phyloP scores from a whole-genome alignment of 2,113 vertebrate species.

The Piaya cayana region DNA sequence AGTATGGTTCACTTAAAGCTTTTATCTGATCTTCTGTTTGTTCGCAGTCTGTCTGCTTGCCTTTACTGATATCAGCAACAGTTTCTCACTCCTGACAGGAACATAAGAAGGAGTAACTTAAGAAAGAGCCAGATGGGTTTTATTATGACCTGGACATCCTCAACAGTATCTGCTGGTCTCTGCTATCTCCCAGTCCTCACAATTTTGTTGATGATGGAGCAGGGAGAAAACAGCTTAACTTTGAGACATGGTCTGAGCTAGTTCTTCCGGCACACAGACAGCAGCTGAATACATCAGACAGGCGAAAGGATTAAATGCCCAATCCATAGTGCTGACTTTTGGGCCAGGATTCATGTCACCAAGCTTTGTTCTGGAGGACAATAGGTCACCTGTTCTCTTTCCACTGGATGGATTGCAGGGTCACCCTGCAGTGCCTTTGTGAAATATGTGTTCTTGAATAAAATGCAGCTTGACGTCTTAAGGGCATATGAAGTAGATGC shows the following conservation, averaged over 20 bases:
- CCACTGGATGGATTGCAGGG: neutral
- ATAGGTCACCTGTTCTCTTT: neutral
- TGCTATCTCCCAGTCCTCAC: neutral
- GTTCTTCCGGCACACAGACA: neutral
- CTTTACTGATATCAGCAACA: neutral
- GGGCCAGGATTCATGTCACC: neutral
- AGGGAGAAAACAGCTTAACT: neutral
- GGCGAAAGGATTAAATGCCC: neutral
- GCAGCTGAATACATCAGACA: neutral
- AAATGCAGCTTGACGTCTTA: neutral
- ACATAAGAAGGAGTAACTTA: neutral
- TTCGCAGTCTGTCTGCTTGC: neutral
- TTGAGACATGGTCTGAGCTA: neutral
- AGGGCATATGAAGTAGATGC: neutral
- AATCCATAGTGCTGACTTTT: too few species aligned
- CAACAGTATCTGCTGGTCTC: neutral
- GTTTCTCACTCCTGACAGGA: neutral
- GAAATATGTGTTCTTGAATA: neutral
- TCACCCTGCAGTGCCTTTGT: neutral
- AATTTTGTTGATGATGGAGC: neutral
- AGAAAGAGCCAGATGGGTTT: neutral
- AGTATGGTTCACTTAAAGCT: neutral
- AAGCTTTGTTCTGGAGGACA: rapidly evolving
- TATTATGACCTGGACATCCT: neutral
- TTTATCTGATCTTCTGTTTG: neutral